These are phyloP conservation scores for Cyclophora albipunctata DNA, from an alignment of 2,888 invertebrate species.

Conservation along the genomic window DNA sequence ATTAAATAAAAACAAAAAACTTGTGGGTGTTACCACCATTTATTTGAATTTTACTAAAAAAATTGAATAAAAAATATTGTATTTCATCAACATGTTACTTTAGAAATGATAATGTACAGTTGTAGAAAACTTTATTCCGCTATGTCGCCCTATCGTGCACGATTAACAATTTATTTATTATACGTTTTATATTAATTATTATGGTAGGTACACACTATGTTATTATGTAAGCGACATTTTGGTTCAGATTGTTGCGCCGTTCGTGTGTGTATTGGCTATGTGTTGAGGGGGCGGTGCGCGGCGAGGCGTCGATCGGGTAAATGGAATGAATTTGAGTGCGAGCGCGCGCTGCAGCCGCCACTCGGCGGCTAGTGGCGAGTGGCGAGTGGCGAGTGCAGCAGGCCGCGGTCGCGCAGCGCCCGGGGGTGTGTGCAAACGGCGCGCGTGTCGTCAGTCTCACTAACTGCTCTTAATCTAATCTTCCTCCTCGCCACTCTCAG, in stretches of 20 bases:
- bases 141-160: constrained; percentile 31
- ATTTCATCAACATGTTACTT: constrained; percentile 71
- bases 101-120: constrained; percentile 70
- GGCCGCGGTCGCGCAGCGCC: constrained; percentile 15
- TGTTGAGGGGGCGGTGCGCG: constrained; percentile 9
- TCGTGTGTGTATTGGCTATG: constrained; percentile 1
- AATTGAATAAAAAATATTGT: constrained; percentile 76
- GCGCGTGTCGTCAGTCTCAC: constrained; percentile 62
- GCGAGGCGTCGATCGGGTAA: background rate
- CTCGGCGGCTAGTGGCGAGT: no score
- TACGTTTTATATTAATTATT: constrained; percentile 21
- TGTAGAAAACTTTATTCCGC: constrained; percentile 54
- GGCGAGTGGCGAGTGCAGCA: no score
- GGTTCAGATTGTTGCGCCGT: constrained; percentile 4
- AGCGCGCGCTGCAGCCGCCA: constrained; percentile 4
- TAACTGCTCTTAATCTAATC: constrained; percentile 72
- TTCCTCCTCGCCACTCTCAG: constrained; percentile 72
- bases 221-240: constrained; percentile 1
- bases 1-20: constrained; percentile 26
- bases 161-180: constrained; percentile 31
- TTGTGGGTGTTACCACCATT: constrained; percentile 65
- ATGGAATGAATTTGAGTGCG: background rate
- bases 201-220: constrained; percentile 10
- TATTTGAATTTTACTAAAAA: constrained; percentile 73
- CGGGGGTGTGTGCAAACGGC: constrained; percentile 12